Percentiles rank a stretch among this genome's conserved stretches.
Evolutionary conservation across 1,140 invertebrate genomes (phyloP).

Genomic region (Papilio aristodemus): DNA sequence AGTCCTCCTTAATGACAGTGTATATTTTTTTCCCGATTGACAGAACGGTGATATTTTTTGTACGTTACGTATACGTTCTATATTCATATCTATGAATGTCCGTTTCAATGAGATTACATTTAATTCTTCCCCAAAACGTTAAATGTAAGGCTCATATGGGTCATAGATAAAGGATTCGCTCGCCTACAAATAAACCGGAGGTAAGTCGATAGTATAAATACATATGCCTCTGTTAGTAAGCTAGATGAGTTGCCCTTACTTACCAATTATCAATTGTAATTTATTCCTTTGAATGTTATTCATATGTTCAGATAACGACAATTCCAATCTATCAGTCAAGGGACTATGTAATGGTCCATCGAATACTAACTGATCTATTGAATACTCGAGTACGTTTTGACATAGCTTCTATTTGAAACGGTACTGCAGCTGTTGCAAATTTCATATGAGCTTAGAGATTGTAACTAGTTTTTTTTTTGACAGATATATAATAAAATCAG

Average conservation of each 20-base stretch:
- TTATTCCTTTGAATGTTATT: conserved; percentile 30
- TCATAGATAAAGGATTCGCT: background rate
- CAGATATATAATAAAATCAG: background rate
- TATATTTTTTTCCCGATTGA: too few species aligned
- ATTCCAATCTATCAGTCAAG: conserved; percentile 25
- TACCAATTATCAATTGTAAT: conserved; percentile 29
- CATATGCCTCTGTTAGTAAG: conserved; percentile 9
- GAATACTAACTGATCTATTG: conserved; percentile 26
- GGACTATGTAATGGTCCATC: conserved; percentile 22
- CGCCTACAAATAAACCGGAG: background rate
- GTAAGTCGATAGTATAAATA: background rate
- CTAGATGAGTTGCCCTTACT: background rate
- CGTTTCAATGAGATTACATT: too few species aligned
- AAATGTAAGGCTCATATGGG: too few species aligned
- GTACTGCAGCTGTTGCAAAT: background rate
- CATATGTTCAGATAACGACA: conserved; percentile 25
- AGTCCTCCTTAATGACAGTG: too few species aligned
- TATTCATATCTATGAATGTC: too few species aligned
- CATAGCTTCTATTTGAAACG: background rate
- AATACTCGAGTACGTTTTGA: conserved; percentile 18
- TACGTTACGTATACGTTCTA: too few species aligned
- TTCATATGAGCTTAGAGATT: background rate
- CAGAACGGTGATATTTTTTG: too few species aligned
- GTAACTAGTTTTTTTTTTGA: background rate
- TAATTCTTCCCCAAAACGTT: too few species aligned